phyloP scores from a whole-genome alignment of 1,140 invertebrate genomes.

The Drosophila ohnishii region DNA sequence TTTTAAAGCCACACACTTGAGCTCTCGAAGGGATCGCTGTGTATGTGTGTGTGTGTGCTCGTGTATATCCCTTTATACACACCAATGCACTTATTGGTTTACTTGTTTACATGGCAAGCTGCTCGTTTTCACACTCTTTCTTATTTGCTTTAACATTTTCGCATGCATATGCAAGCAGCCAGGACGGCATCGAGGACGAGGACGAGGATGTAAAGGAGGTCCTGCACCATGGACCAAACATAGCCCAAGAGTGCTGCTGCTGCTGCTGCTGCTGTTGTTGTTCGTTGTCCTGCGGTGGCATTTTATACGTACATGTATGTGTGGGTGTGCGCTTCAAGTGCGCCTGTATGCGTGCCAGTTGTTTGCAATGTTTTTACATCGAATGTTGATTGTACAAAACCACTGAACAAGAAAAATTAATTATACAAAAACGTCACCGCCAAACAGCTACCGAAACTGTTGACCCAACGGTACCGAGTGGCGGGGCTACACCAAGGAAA shows the following conservation, averaged over 20 bases:
- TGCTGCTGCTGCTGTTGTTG: conserved; percentile 47
- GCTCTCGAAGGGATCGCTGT: conserved; percentile 24
- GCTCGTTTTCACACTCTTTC: conserved; percentile 81
- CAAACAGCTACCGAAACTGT: conserved; percentile 78
- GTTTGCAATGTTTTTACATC: conserved; percentile 78
- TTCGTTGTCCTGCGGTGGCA: conserved; percentile 71
- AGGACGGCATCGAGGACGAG: conserved; percentile 32
- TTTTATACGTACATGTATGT: conserved; percentile 25
- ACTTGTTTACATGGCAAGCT: conserved; percentile 81
- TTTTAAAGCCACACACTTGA: conserved; percentile 59
- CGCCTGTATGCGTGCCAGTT: conserved; percentile 72
- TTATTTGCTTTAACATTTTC: conserved; percentile 81
- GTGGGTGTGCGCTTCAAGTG: conserved; percentile 64
- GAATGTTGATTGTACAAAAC: conserved; percentile 81
- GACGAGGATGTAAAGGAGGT: conserved; percentile 19
- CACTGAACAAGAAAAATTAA: conserved; percentile 82
- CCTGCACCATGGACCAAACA: conserved; percentile 18
- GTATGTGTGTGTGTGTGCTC: not conserved
- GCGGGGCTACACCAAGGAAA: conserved; percentile 22
- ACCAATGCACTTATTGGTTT: conserved; percentile 75
- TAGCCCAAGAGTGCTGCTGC: conserved; percentile 46
- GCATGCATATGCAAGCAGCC: conserved; percentile 78
- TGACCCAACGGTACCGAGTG: conserved; percentile 49
- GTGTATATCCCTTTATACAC: conserved; percentile 52
- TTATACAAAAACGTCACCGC: conserved; percentile 82